A percentile compares a stretch with the other conserved stretches of the same genome.
Evolutionary conservation across 1,140 invertebrate species (phyloP).

Genomic region (Eueides isabella): DNA sequence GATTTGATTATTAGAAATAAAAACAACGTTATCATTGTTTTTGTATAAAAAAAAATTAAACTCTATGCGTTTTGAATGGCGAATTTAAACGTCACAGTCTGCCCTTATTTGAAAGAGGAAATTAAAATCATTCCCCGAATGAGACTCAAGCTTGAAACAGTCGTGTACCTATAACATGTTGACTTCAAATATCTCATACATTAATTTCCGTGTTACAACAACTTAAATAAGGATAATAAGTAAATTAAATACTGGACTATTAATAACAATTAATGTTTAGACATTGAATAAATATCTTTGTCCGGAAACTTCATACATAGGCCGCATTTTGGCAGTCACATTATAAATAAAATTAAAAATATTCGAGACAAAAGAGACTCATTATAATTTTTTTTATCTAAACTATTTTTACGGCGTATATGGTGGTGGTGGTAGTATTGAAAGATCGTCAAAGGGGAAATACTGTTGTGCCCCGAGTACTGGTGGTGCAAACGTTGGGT

Average conservation of each 20-base stretch:
- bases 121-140: too few relatives aligned
- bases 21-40: too few relatives aligned
- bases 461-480: constrained; percentile 72
- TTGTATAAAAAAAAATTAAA: too few relatives aligned
- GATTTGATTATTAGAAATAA: too few relatives aligned
- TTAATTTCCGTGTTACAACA: neutral
- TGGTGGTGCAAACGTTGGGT: constrained; percentile 67
- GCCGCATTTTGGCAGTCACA: neutral
- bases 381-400: neutral
- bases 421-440: constrained; percentile 78
- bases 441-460: constrained; percentile 79
- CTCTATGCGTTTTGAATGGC: too few relatives aligned
- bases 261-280: neutral
- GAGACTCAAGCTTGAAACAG: too few relatives aligned
- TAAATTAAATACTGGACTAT: neutral
- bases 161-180: neutral
- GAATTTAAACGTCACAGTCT: too few relatives aligned
- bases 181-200: neutral
- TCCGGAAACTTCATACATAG: neutral
- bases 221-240: neutral
- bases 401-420: constrained; percentile 74
- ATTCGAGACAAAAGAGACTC: constrained; percentile 7
- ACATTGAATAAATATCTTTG: neutral
- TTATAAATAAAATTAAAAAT: neutral
- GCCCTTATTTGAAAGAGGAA: too few relatives aligned